Evolutionary conservation across 2,797 vertebrate species (phyloP).

Genomic region (Alectoris magna): DNA sequence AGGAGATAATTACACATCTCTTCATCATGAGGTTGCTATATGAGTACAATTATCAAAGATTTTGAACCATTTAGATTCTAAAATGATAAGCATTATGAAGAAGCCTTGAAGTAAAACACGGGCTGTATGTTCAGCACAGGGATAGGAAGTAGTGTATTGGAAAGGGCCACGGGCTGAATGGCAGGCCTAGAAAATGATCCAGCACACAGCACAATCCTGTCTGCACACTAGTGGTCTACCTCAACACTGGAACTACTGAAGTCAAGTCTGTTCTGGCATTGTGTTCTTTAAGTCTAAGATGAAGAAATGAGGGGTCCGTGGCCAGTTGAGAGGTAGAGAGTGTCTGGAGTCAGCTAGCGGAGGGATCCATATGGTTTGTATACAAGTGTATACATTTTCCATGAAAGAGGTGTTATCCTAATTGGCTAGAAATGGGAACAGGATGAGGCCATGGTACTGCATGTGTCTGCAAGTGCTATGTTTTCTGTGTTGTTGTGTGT

Average conservation of each 20-base stretch:
- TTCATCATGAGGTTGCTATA: constrained; percentile 16
- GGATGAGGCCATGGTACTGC: neutral
- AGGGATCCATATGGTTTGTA: neutral
- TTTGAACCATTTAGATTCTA: neutral
- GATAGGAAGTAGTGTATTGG: neutral
- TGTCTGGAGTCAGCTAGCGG: neutral
- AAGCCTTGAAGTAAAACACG: neutral
- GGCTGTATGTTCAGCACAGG: neutral
- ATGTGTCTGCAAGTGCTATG: neutral
- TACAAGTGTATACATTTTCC: neutral
- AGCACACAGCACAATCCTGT: neutral
- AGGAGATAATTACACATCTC: constrained; percentile 35
- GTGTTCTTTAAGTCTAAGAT: rapidly evolving
- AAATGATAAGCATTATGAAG: neutral
- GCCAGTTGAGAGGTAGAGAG: neutral
- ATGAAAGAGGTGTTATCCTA: neutral
- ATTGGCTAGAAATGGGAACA: neutral
- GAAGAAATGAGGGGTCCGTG: neutral
- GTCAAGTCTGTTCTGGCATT: neutral
- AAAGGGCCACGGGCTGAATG: neutral
- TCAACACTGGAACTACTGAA: neutral
- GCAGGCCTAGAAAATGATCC: neutral
- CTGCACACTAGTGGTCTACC: neutral
- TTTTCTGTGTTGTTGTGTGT: neutral
- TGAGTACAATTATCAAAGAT: constrained; percentile 6